phyloP scores from a whole-genome alignment of 2,113 vertebrate species.

The Ellobius talpinus region DNA sequence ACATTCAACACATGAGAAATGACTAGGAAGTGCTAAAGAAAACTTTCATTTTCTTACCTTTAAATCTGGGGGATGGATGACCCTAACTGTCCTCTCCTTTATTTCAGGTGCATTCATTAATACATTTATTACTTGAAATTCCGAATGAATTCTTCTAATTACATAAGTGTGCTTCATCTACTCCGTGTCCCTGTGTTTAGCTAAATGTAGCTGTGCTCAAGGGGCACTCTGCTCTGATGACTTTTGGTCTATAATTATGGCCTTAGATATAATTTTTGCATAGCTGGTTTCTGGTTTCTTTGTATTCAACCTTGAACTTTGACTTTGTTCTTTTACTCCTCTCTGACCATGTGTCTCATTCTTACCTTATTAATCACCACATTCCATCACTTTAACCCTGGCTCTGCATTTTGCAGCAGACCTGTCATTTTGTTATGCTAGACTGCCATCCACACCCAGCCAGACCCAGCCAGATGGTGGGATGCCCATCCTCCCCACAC shows the following conservation, averaged over 20 bases:
- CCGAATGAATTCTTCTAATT: slow-evolving; percentile 20
- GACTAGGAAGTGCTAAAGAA: background rate
- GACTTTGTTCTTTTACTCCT: slow-evolving; percentile 35
- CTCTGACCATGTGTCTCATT: background rate
- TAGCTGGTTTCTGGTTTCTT: slow-evolving; percentile 36
- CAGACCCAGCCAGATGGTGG: background rate
- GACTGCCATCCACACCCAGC: background rate
- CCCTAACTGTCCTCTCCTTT: background rate
- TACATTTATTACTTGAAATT: background rate
- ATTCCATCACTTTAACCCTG: background rate
- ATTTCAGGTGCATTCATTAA: background rate
- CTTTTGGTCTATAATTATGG: background rate
- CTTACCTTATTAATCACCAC: background rate
- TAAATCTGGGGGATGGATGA: background rate
- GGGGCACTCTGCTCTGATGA: slow-evolving; percentile 7
- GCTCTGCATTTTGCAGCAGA: background rate
- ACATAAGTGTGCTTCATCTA: background rate
- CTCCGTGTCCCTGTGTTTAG: background rate
- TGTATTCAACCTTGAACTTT: background rate
- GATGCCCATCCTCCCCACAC: background rate
- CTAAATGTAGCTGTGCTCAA: background rate
- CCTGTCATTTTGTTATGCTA: slow-evolving; percentile 32
- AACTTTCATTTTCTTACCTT: slow-evolving; percentile 55
- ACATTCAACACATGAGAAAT: background rate
- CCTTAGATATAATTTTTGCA: slow-evolving; percentile 41